phyloP scores from a whole-genome alignment of 1,140 invertebrate species.

The Gerris buenoi region DNA sequence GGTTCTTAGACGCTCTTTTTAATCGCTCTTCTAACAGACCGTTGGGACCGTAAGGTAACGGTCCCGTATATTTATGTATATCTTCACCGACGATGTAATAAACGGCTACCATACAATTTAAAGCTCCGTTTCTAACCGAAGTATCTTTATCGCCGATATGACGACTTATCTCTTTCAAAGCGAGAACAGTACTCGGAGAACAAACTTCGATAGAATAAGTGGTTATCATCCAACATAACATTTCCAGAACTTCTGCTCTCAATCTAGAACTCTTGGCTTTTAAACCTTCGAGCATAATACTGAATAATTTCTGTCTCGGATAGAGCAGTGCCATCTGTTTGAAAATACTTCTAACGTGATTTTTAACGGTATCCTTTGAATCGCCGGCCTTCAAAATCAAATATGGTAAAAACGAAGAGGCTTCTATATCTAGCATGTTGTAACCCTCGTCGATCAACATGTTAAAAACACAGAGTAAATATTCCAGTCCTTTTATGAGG shows the following conservation, averaged over 20 bases:
- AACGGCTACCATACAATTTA: slow-evolving; percentile 84
- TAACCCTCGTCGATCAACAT: slow-evolving; percentile 65
- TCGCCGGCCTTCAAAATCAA: slow-evolving; percentile 76
- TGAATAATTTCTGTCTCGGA: slow-evolving; percentile 77
- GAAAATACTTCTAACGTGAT: slow-evolving; percentile 71
- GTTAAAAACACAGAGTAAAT: slow-evolving; percentile 67
- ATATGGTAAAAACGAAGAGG: slow-evolving; percentile 86
- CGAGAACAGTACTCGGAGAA: slow-evolving; percentile 49
- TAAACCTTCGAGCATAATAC: slow-evolving; percentile 81
- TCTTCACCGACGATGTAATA: slow-evolving; percentile 82
- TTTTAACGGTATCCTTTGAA: slow-evolving; percentile 84
- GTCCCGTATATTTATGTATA: slow-evolving; percentile 64
- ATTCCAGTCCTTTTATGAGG: slow-evolving; percentile 83
- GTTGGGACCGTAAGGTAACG: slow-evolving; percentile 87
- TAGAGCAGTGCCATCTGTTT: slow-evolving; percentile 74
- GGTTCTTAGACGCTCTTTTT: slow-evolving; percentile 63
- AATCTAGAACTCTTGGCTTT: slow-evolving; percentile 94
- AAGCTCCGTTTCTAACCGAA: slow-evolving; percentile 83
- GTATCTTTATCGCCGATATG: slow-evolving; percentile 93
- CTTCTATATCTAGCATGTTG: slow-evolving; percentile 77
- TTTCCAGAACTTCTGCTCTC: slow-evolving; percentile 86
- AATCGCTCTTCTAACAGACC: slow-evolving; percentile 88
- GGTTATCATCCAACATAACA: slow-evolving; percentile 74
- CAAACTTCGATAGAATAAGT: slow-evolving; percentile 72
- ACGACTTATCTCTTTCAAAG: slow-evolving; percentile 69